These are phyloP conservation scores for Drosophila engyochracea DNA, from an alignment of 2,888 invertebrate genomes.

Conservation along the genomic window DNA sequence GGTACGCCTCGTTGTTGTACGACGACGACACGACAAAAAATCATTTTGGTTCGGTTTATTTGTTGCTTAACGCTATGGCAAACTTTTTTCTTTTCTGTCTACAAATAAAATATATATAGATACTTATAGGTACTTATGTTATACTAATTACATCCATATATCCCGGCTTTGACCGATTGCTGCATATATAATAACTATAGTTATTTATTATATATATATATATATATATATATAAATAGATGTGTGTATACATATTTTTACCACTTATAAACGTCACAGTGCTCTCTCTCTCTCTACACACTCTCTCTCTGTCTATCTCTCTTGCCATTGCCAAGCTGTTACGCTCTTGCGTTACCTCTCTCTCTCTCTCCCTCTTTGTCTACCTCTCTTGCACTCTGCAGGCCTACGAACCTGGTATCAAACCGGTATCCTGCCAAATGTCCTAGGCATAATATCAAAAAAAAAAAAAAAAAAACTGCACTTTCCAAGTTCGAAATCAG, in stretches of 20 bases:
- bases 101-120: slow-evolving; percentile 16
- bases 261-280: slow-evolving; percentile 17
- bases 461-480: not conserved
- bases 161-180: not conserved
- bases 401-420: slow-evolving; percentile 26
- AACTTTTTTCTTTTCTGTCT: slow-evolving; percentile 37
- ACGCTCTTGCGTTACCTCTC: slow-evolving; percentile 13
- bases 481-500: slow-evolving; percentile 24
- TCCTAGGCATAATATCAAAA: slow-evolving; percentile 33
- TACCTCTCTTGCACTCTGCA: slow-evolving; percentile 5
- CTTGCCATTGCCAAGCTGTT: slow-evolving; percentile 6
- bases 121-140: slow-evolving; percentile 26
- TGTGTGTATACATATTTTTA: slow-evolving; percentile 36
- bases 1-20: slow-evolving; percentile 54
- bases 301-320: slow-evolving; percentile 2
- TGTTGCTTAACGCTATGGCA: slow-evolving; percentile 35
- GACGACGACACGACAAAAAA: slow-evolving; percentile 38
- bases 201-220: not conserved
- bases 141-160: not conserved
- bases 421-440: slow-evolving; percentile 72
- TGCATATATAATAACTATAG: not conserved
- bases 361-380: slow-evolving; percentile 13
- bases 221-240: slow-evolving; percentile 4
- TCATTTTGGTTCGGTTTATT: slow-evolving; percentile 34
- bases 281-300: not conserved